Evolutionary conservation across 1,140 invertebrate genomes (phyloP), one percentile per base, ranked within the genome.

Genomic region (Anastatus disparis): DNA sequence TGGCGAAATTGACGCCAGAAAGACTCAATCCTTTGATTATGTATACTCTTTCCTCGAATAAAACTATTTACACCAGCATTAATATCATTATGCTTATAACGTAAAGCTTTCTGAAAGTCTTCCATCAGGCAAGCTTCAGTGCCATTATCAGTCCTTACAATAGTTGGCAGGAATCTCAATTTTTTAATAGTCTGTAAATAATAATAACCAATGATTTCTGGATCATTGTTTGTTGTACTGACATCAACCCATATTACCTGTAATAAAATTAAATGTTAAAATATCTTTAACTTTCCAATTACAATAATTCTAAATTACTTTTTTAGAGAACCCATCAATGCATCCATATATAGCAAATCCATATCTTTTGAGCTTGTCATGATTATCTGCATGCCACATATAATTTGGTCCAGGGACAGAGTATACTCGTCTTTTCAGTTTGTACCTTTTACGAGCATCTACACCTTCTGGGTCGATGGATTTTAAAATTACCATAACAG

Each of bases 381-480:
- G 77, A 1, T 52, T 68, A 66, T 81, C 76, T 0, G 78, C 38
- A 73, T 82, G 81, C 79, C 80, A 81, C 2, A 76, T 17, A 61
- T 62, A 70, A 61, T 78, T 78, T 53, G 80, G 79, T 3, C 79
- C 78, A 50, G 17, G 55, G 12, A 31, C 58, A 29, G 12, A 46
- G 44, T 78, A 78, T 29, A 44, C 10, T 24, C 79, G 44, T 65
- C 77, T 44, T 38, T 63, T 59, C 10, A 73, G 52, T 13, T 17
- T 20, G 42, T 72, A 52, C 52, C 58, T 31, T 6, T 29, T 15
- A n/a, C 65, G 44, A 29, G 9, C 42, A 53, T 26, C 24, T 8
- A 72, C 31, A n/a, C 58, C 71, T 12, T 52, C 64, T 29, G 71
- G 71, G 68, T 72, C 62, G 1, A 61, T 17, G 59, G 8, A 13